These are phyloP conservation scores for Lottia scabra DNA, from an alignment of 2,888 invertebrate species.

Conservation along the genomic window DNA sequence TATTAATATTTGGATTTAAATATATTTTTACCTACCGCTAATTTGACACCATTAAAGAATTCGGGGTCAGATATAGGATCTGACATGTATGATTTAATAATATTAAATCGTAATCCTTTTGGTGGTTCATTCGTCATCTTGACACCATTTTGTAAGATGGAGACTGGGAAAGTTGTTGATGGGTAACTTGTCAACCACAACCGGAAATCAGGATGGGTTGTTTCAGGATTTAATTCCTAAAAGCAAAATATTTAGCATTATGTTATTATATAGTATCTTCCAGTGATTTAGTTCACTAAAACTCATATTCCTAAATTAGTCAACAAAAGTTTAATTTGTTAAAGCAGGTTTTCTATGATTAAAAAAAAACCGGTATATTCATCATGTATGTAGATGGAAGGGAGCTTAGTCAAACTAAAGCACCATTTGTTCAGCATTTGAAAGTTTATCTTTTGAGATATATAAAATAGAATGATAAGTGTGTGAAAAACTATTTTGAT, in stretches of 20 bases:
- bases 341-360: no score
- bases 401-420: no score
- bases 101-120: conserved; percentile 70
- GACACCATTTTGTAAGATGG: conserved; percentile 70
- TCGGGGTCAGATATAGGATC: conserved; percentile 90
- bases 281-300: no score
- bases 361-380: no score
- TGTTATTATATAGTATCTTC: no score
- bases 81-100: conserved; percentile 75
- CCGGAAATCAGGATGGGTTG: conserved; percentile 70
- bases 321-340: no score
- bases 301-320: no score
- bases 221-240: conserved; percentile 69
- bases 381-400: no score
- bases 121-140: conserved; percentile 72
- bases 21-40: conserved; percentile 53
- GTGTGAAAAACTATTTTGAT: no score
- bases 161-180: conserved; percentile 68
- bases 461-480: no score
- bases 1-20: not conserved
- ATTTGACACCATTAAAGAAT: conserved; percentile 76
- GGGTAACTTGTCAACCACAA: conserved; percentile 71
- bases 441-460: no score
- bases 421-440: no score
- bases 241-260: not conserved